Percentiles rank a stretch among this genome's conserved stretches.
phyloP scores from a whole-genome alignment of 1,140 invertebrate genomes.

The Panulirus ornatus region DNA sequence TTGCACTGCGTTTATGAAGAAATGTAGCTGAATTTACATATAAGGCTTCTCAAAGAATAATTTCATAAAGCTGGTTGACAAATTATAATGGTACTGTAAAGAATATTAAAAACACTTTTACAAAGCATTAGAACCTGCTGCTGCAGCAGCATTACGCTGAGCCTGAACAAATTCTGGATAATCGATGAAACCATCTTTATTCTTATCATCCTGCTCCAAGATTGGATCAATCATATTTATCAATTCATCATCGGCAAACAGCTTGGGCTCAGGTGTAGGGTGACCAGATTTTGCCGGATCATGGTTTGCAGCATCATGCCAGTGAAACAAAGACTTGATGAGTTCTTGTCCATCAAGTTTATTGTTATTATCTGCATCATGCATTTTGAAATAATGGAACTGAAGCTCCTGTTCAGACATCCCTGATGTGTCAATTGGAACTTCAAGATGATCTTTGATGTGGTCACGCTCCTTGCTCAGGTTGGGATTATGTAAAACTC shows the following conservation, averaged over 20 bases:
- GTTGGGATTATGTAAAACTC: slow-evolving; percentile 69
- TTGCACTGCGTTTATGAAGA: too few species aligned
- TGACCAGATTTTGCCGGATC: slow-evolving; percentile 66
- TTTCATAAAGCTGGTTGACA: neutral
- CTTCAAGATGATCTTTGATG: slow-evolving; percentile 92
- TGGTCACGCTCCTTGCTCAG: slow-evolving; percentile 79
- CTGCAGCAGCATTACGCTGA: slow-evolving; percentile 87
- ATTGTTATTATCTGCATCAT: slow-evolving; percentile 96
- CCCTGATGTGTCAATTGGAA: slow-evolving; percentile 95
- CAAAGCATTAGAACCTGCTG: slow-evolving; percentile 26
- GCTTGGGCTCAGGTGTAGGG: slow-evolving; percentile 85
- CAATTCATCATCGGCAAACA: slow-evolving; percentile 94
- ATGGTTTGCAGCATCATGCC: slow-evolving; percentile 85
- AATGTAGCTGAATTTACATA: too few species aligned
- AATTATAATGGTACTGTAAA: too few species aligned
- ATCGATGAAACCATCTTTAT: slow-evolving; percentile 95
- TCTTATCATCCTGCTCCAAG: slow-evolving; percentile 92
- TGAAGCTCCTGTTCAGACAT: slow-evolving; percentile 96
- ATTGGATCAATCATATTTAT: slow-evolving; percentile 95
- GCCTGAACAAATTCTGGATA: slow-evolving; percentile 96
- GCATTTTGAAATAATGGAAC: slow-evolving; percentile 98
- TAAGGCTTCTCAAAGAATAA: neutral
- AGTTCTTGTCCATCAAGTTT: slow-evolving; percentile 94
- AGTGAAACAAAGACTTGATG: slow-evolving; percentile 85
- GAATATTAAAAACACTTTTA: too few species aligned